Percentiles rank a stretch among this genome's conserved stretches.
phyloP scores from a whole-genome alignment of 1,140 invertebrate species.

The Acyrthosiphon pisum region DNA sequence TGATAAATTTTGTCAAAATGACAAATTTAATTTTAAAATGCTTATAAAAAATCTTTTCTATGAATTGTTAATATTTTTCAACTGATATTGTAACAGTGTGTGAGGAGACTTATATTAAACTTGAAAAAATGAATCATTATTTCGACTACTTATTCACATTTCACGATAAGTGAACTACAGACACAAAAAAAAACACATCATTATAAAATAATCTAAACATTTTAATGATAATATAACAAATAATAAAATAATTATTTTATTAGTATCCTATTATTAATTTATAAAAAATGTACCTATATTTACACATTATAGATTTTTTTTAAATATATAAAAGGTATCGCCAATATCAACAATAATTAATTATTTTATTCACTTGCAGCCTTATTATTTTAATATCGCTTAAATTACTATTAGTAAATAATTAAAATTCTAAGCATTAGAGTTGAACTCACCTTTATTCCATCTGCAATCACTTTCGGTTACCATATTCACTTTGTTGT shows the following conservation, averaged over 20 bases:
- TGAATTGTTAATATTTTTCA: too few relatives aligned
- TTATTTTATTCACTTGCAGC: not conserved
- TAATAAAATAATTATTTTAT: not conserved
- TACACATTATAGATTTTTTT: too few relatives aligned
- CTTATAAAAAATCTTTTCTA: too few relatives aligned
- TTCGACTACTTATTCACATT: too few relatives aligned
- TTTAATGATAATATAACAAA: not conserved
- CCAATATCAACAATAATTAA: not conserved
- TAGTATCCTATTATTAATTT: not conserved
- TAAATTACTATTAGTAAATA: not conserved
- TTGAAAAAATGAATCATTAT: too few relatives aligned
- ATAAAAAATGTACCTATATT: not conserved
- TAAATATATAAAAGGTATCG: too few relatives aligned
- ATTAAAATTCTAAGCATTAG: not conserved
- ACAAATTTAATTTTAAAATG: too few relatives aligned
- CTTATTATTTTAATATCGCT: not conserved
- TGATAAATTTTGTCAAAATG: too few relatives aligned
- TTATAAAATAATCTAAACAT: not conserved
- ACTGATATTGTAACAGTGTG: too few relatives aligned
- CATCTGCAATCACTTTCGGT: constrained; percentile 68
- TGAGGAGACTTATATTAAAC: too few relatives aligned
- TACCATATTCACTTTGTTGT: constrained; percentile 69
- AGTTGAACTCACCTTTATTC: constrained; percentile 67
- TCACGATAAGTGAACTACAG: too few relatives aligned
- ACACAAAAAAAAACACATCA: too few relatives aligned